A percentile compares a stretch with the other conserved stretches of the same genome.
Conservation (phyloP, 2,888 invertebrate species). For the Petrolisthes cinctipes region DNA sequence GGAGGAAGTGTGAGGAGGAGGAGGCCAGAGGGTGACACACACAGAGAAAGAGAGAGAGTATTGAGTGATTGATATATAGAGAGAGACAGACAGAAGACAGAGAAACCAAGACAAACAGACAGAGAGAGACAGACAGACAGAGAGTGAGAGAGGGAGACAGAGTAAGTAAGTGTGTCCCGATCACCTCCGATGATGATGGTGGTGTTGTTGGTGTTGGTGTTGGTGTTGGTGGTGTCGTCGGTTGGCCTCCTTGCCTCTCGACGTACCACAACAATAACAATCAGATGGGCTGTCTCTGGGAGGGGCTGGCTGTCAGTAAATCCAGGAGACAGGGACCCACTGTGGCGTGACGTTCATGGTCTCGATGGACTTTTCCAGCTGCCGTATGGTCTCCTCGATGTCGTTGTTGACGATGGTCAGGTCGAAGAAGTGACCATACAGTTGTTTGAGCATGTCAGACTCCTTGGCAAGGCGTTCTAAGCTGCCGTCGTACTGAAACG, state of each 20-base stretch:
- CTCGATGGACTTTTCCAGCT: slow-evolving; percentile 90
- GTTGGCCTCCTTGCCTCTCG: slow-evolving; percentile 62
- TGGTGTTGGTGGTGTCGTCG: slow-evolving; percentile 37
- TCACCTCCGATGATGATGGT: slow-evolving; percentile 56
- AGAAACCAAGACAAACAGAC: too few relatives aligned
- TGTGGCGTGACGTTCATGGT: slow-evolving; percentile 91
- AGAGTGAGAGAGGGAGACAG: too few relatives aligned
- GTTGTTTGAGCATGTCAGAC: slow-evolving; percentile 94
- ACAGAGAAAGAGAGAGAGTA: not conserved
- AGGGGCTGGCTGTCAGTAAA: slow-evolving; percentile 79
- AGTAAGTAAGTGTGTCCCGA: slow-evolving; percentile 13
- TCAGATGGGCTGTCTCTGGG: slow-evolving; percentile 65
- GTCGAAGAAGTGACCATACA: slow-evolving; percentile 99
- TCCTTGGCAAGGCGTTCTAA: slow-evolving; percentile 95
- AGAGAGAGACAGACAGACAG: too few relatives aligned
- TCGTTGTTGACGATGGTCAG: slow-evolving; percentile 98
- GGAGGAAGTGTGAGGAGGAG: too few relatives aligned
- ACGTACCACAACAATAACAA: slow-evolving; percentile 65
- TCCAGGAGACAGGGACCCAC: slow-evolving; percentile 98
- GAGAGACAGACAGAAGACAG: too few relatives aligned
- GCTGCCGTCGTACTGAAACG: slow-evolving; percentile 92
- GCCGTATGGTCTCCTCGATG: slow-evolving; percentile 96
- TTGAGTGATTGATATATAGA: too few relatives aligned
- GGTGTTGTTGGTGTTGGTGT: slow-evolving; percentile 37
- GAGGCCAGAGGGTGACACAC: too few relatives aligned